A percentile compares a stretch with the other conserved stretches of the same genome.
These are phyloP conservation scores for Brachyopa scutellaris DNA, from an alignment of 2,888 invertebrate species.

Conservation along the genomic window DNA sequence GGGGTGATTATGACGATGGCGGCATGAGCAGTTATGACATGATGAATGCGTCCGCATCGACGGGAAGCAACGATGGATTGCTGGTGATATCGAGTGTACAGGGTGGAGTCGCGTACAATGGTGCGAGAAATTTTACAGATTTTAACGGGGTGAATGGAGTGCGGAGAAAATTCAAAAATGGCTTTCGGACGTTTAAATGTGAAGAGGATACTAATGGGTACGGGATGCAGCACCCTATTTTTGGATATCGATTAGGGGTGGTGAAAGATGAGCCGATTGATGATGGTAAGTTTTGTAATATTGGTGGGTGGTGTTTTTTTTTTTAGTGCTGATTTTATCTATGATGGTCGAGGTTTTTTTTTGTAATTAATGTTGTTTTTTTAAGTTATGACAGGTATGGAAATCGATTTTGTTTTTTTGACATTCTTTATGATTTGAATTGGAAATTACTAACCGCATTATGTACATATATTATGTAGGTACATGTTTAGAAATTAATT, in stretches of 20 bases:
- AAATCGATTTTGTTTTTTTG: no score
- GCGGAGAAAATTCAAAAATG: conserved; percentile 56
- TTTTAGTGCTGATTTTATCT: background rate
- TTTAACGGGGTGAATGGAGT: conserved; percentile 44
- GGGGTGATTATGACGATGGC: conserved; percentile 60
- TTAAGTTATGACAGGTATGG: no score
- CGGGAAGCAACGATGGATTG: conserved; percentile 56
- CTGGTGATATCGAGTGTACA: conserved; percentile 67
- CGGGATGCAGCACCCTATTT: conserved; percentile 79
- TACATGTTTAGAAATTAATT: background rate
- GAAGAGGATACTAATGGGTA: conserved; percentile 72
- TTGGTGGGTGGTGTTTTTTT: conserved; percentile 5
- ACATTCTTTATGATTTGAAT: no score
- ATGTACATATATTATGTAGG: no score
- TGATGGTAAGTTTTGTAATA: conserved; percentile 75
- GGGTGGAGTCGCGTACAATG: conserved; percentile 50
- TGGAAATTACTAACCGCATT: no score
- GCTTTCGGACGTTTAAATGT: conserved; percentile 51
- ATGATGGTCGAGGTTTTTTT: no score
- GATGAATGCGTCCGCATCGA: conserved; percentile 55
- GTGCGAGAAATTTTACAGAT: conserved; percentile 33
- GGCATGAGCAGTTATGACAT: conserved; percentile 49
- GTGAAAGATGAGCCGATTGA: conserved; percentile 80
- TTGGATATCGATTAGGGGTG: conserved; percentile 79
- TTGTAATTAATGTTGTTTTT: no score